A percentile compares a stretch with the other conserved stretches of the same genome.
phyloP scores from a whole-genome alignment of 2,113 vertebrate genomes.

The Leucopsar rothschildi region DNA sequence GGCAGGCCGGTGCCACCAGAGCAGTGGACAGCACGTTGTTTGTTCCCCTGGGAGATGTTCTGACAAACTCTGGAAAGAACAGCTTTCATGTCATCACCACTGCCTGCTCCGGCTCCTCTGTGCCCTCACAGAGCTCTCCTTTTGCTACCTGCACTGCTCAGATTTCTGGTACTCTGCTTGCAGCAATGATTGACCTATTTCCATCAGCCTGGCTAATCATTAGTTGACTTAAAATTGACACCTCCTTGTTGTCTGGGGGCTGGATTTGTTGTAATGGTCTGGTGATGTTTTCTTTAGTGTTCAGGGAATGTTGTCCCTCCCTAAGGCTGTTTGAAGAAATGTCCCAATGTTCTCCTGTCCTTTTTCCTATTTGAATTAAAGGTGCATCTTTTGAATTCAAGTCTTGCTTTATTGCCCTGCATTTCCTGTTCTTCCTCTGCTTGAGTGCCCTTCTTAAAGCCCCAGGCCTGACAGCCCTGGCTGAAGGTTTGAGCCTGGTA shows the following conservation, averaged over 20 bases:
- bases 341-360: neutral
- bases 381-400: neutral
- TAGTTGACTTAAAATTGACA: slow-evolving; percentile 48
- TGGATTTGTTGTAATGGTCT: neutral
- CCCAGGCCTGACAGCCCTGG: neutral
- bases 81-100: slow-evolving; percentile 27
- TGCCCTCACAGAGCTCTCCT: slow-evolving; percentile 12
- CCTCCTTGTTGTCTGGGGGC: neutral
- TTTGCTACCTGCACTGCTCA: slow-evolving; percentile 8
- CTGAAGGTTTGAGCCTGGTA: neutral
- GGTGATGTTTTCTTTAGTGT: neutral
- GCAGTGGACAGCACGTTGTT: slow-evolving; percentile 45
- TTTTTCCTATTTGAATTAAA: neutral
- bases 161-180: slow-evolving; percentile 46
- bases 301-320: neutral
- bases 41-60: slow-evolving; percentile 59
- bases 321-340: neutral
- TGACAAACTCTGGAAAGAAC: slow-evolving; percentile 50
- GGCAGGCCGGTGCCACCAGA: slow-evolving; percentile 4
- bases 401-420: neutral
- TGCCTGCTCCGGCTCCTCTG: neutral
- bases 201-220: slow-evolving; percentile 52
- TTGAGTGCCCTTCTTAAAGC: neutral
- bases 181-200: slow-evolving; percentile 63
- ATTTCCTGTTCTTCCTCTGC: neutral